Conservation (phyloP, 2,113 vertebrate species). For the Haliaeetus leucogaster region DNA sequence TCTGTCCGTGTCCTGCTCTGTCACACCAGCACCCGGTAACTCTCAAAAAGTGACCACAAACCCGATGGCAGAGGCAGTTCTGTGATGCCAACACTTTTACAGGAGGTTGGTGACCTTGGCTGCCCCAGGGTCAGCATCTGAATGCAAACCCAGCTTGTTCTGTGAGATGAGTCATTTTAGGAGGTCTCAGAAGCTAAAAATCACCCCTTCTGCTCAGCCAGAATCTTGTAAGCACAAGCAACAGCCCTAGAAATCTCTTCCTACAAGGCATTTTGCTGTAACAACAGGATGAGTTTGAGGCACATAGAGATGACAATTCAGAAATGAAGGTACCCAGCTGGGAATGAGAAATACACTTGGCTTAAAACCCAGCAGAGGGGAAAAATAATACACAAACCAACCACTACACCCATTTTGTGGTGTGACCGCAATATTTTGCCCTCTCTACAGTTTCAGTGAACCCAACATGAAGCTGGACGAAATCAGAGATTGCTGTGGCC, state of each 20-base stretch:
- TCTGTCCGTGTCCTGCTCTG: rapidly evolving
- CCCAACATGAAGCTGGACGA: neutral
- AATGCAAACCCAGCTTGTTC: neutral
- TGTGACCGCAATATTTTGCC: rapidly evolving
- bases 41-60: neutral
- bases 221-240: neutral
- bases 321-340: neutral
- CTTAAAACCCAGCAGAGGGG: neutral
- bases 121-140: neutral
- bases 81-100: no score
- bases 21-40: neutral
- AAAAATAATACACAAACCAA: neutral
- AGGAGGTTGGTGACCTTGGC: no score
- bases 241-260: neutral
- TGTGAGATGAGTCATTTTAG: neutral
- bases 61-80: neutral
- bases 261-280: neutral
- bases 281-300: neutral
- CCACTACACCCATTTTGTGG: neutral
- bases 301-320: neutral
- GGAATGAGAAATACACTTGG: neutral
- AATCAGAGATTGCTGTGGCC: neutral
- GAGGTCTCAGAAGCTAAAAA: neutral
- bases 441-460: neutral
- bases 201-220: neutral